Conservation (phyloP, 1,140 invertebrate species). For the Zaprionus ghesquierei region DNA sequence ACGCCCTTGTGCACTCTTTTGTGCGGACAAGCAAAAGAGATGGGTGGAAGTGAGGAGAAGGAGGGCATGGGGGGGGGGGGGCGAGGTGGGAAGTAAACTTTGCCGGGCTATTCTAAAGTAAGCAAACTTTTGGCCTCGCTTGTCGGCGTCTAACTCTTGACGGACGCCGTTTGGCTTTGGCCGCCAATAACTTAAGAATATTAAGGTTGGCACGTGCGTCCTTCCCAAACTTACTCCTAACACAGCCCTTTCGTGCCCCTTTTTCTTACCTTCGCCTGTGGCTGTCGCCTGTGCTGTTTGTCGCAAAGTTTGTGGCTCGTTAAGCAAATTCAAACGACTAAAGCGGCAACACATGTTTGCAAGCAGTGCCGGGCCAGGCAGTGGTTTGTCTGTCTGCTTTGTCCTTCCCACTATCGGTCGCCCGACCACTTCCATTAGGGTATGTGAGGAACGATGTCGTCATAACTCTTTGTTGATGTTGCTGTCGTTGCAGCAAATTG, state of each 20-base stretch:
- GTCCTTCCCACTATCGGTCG: slow-evolving; percentile 3
- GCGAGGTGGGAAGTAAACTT: slow-evolving; percentile 21
- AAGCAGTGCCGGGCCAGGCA: slow-evolving; percentile 51
- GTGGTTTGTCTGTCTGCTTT: background rate
- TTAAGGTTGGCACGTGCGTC: slow-evolving; percentile 75
- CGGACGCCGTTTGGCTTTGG: slow-evolving; percentile 74
- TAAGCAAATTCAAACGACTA: slow-evolving; percentile 81
- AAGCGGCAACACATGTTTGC: slow-evolving; percentile 77
- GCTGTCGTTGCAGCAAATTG: slow-evolving; percentile 70
- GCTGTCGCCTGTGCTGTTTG: slow-evolving; percentile 49
- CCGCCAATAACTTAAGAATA: slow-evolving; percentile 78
- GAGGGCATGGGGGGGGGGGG: background rate
- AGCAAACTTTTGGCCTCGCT: slow-evolving; percentile 64
- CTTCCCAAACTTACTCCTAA: slow-evolving; percentile 29
- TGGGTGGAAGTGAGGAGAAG: background rate
- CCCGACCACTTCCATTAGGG: slow-evolving; percentile 7
- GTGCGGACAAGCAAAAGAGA: background rate
- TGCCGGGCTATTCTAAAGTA: slow-evolving; percentile 38
- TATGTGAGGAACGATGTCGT: slow-evolving; percentile 38
- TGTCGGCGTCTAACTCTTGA: slow-evolving; percentile 64
- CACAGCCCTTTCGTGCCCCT: background rate
- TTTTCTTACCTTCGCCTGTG: slow-evolving; percentile 19
- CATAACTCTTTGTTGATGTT: slow-evolving; percentile 66
- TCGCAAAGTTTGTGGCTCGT: slow-evolving; percentile 79
- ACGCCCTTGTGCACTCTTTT: background rate